phyloP scores from a whole-genome alignment of 2,888 invertebrate species.

The Dascillus cervinus region DNA sequence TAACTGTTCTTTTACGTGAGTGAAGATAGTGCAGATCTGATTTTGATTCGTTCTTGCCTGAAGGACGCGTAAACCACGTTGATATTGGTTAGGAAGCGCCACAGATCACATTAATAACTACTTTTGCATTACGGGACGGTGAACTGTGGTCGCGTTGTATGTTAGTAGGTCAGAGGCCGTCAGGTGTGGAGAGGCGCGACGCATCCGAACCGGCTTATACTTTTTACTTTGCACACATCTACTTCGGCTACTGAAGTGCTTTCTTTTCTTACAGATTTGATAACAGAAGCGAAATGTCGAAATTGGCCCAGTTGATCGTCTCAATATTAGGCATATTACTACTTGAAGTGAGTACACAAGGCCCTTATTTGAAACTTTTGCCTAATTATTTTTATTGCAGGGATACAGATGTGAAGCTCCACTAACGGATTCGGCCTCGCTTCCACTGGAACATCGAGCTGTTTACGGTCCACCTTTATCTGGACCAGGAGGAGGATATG shows the following conservation, averaged over 20 bases:
- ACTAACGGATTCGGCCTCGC: slow-evolving; percentile 67
- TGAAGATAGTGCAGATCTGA: no score
- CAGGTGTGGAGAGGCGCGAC: slow-evolving; percentile 28
- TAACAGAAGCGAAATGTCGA: slow-evolving; percentile 36
- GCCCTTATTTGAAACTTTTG: no score
- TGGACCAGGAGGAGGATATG: slow-evolving; percentile 41
- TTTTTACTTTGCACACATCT: slow-evolving; percentile 15
- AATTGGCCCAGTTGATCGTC: slow-evolving; percentile 26
- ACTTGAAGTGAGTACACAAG: slow-evolving; percentile 32
- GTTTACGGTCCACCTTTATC: slow-evolving; percentile 62
- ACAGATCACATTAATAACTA: no score
- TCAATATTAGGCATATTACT: slow-evolving; percentile 27
- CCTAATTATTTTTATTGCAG: slow-evolving; percentile 50
- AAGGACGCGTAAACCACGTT: no score
- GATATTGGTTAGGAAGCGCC: no score
- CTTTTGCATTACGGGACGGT: slow-evolving; percentile 29
- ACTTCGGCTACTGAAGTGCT: slow-evolving; percentile 23
- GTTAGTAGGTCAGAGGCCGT: slow-evolving; percentile 41
- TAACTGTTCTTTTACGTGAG: no score
- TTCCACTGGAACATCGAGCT: slow-evolving; percentile 73
- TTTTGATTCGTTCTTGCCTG: no score
- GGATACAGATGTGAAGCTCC: slow-evolving; percentile 71
- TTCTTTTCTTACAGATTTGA: slow-evolving; percentile 35
- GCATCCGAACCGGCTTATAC: slow-evolving; percentile 13
- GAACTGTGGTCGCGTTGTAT: slow-evolving; percentile 38